These are phyloP conservation scores for Hydropotes inermis DNA, from an alignment of 2,113 vertebrate genomes.

Conservation along the genomic window DNA sequence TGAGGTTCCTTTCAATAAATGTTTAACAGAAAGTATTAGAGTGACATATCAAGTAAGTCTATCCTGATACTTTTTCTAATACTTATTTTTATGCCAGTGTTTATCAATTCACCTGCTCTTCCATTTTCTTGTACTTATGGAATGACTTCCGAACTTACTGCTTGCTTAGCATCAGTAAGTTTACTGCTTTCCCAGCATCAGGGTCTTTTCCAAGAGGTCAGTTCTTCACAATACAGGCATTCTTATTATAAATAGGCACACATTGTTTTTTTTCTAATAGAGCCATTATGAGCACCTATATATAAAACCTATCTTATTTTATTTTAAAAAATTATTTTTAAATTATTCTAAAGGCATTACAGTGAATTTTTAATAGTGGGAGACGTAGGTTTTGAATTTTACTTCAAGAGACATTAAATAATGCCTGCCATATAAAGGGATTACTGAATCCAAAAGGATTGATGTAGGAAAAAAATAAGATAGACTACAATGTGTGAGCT, in stretches of 20 bases:
- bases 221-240: not conserved
- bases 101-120: not conserved
- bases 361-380: not conserved
- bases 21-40: not conserved
- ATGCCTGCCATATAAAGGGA: not conserved
- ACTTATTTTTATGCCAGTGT: not conserved
- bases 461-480: not conserved
- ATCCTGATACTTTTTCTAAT: not conserved
- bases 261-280: not conserved
- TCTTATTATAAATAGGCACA: not conserved
- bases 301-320: conserved; percentile 6
- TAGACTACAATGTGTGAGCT: not conserved
- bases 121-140: not conserved
- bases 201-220: no score
- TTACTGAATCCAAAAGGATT: not conserved
- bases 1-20: not conserved
- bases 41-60: not conserved
- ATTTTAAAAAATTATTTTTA: not conserved
- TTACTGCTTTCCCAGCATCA: no score
- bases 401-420: conserved; percentile 24
- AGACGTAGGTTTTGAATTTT: conserved; percentile 2
- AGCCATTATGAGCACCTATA: not conserved
- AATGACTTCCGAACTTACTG: conserved; percentile 15
- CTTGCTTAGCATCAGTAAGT: not conserved
- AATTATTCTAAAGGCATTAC: not conserved